Evolutionary conservation across 2,797 vertebrate species (phyloP).

Genomic region (Siniperca undulata): DNA sequence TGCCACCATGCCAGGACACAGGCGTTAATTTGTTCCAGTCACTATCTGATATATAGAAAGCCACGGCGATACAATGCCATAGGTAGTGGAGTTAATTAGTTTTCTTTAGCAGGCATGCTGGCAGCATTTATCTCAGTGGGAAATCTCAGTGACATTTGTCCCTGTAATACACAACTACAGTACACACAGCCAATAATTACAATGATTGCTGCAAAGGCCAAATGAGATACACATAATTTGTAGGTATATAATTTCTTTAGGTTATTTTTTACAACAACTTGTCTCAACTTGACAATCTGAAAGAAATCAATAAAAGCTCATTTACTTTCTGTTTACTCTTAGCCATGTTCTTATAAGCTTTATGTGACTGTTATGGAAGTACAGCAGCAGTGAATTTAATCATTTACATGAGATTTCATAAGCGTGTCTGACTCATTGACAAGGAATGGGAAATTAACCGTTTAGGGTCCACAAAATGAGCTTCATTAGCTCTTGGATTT

Average conservation of each 20-base stretch:
- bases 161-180: constrained; percentile 53
- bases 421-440: neutral
- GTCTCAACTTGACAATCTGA: neutral
- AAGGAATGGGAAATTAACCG: neutral
- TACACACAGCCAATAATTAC: constrained; percentile 66
- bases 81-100: constrained; percentile 68
- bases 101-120: constrained; percentile 58
- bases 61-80: constrained; percentile 27
- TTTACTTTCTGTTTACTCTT: neutral
- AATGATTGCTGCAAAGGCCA: constrained; percentile 64
- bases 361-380: neutral
- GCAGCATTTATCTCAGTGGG: constrained; percentile 60
- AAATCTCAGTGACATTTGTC: constrained; percentile 73
- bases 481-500: constrained; percentile 1
- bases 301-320: neutral
- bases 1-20: neutral
- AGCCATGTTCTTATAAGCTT: neutral
- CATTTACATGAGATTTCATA: neutral
- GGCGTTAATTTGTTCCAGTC: constrained; percentile 35
- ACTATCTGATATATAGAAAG: constrained; percentile 38
- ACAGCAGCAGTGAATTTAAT: constrained; percentile 5
- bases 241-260: constrained; percentile 49
- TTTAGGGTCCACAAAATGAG: neutral
- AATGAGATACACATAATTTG: constrained; percentile 55
- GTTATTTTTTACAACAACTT: constrained; percentile 6